Conservation (phyloP, 2,888 invertebrate genomes). For the Lycophotia porphyrea region DNA sequence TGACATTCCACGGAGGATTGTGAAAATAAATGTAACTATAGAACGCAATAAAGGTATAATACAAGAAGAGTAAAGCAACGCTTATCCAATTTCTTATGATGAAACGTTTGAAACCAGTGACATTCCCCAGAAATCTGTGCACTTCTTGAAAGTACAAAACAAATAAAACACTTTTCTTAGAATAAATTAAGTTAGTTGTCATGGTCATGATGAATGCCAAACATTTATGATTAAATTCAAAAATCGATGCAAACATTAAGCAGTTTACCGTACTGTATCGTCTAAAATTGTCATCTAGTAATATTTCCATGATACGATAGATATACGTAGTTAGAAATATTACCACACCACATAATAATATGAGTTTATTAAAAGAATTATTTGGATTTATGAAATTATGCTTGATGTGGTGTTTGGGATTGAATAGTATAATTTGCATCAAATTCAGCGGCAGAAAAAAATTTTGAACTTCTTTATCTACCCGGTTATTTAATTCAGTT, state of each 20-base stretch:
- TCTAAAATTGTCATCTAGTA: neutral
- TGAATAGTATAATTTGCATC: neutral
- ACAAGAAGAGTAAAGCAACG: neutral
- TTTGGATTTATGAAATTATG: neutral
- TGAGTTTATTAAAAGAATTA: neutral
- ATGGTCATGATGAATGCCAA: neutral
- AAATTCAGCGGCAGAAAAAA: neutral
- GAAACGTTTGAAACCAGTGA: neutral
- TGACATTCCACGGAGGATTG: neutral
- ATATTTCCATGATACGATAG: neutral
- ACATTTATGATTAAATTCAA: neutral
- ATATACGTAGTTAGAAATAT: neutral
- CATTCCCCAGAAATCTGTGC: neutral
- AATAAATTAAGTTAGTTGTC: neutral
- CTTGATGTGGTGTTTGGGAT: neutral
- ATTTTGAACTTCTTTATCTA: neutral
- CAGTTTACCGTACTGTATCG: neutral
- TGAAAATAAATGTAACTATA: neutral
- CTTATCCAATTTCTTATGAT: neutral
- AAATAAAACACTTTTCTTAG: neutral
- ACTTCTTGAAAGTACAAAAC: slow-evolving; percentile 6
- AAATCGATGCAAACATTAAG: neutral
- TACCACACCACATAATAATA: neutral
- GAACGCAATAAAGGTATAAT: neutral
- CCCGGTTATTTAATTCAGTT: neutral